Percentiles rank a stretch among this genome's conserved stretches.
Evolutionary conservation across 2,888 invertebrate species (phyloP).

Genomic region (Standfussiana lucernea): DNA sequence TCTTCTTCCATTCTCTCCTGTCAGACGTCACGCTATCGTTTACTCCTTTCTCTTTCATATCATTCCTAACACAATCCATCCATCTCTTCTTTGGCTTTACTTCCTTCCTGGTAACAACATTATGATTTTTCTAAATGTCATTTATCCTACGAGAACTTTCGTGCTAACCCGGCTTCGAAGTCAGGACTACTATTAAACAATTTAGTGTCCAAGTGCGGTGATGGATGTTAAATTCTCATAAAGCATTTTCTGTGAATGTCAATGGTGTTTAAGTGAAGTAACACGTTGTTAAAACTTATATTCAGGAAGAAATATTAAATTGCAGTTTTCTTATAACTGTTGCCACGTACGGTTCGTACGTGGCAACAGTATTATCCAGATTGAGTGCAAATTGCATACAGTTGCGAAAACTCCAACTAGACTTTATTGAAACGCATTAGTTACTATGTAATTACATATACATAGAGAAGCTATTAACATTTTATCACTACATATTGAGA

Average conservation of each 20-base stretch:
- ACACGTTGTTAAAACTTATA: background rate
- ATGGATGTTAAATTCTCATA: background rate
- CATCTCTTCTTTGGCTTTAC: too few relatives aligned
- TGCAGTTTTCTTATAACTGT: background rate
- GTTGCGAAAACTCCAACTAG: constrained; percentile 7
- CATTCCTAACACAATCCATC: too few relatives aligned
- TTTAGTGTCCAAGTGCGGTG: background rate
- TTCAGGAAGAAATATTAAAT: background rate
- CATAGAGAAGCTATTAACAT: constrained; percentile 27
- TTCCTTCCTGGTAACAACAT: background rate
- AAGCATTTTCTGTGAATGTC: background rate
- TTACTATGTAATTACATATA: constrained; percentile 18
- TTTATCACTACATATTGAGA: constrained; percentile 32
- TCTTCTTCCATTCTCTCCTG: too few relatives aligned
- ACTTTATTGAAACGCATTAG: constrained; percentile 6
- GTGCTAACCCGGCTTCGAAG: background rate
- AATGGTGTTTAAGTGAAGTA: background rate
- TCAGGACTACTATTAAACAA: background rate
- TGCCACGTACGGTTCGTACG: too few relatives aligned
- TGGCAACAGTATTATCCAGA: too few relatives aligned
- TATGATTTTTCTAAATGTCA: background rate
- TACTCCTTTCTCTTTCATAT: too few relatives aligned
- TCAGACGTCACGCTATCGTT: too few relatives aligned
- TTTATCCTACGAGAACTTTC: background rate
- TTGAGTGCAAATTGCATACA: constrained; percentile 3